Conservation (phyloP, 2,888 invertebrate genomes). For the Chironomus riparius region DNA sequence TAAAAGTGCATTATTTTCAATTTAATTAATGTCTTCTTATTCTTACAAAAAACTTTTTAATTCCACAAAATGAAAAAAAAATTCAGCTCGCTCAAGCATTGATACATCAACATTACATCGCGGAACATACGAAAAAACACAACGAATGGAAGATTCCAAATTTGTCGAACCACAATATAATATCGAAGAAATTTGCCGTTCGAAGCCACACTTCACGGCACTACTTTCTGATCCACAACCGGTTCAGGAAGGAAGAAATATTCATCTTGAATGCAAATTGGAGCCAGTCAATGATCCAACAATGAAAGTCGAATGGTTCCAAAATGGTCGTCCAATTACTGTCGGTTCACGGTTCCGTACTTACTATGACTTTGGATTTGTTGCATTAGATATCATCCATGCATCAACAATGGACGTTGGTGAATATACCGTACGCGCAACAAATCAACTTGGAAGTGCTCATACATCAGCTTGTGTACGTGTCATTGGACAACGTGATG, state of each 20-base stretch:
- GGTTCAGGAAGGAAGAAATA: slow-evolving; percentile 77
- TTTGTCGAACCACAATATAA: slow-evolving; percentile 81
- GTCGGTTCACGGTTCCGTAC: slow-evolving; percentile 89
- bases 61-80: neutral
- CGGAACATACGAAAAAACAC: slow-evolving; percentile 76
- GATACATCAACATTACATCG: slow-evolving; percentile 88
- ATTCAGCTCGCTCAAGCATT: slow-evolving; percentile 72
- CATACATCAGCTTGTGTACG: slow-evolving; percentile 86
- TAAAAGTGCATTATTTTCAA: no score
- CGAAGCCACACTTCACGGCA: slow-evolving; percentile 88
- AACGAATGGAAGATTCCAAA: slow-evolving; percentile 73
- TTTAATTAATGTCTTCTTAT: no score
- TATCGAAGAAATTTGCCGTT: slow-evolving; percentile 86
- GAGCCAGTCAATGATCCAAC: slow-evolving; percentile 95
- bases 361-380: slow-evolving; percentile 95
- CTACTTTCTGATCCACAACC: slow-evolving; percentile 80
- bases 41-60: no score
- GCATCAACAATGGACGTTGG: slow-evolving; percentile 90
- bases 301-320: slow-evolving; percentile 93
- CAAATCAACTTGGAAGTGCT: slow-evolving; percentile 86
- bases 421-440: slow-evolving; percentile 88
- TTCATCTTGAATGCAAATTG: slow-evolving; percentile 82
- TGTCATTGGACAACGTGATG: slow-evolving; percentile 70
- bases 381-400: slow-evolving; percentile 90
- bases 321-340: slow-evolving; percentile 81